A percentile compares a stretch with the other conserved stretches of the same genome.
Evolutionary conservation across 1,140 invertebrate species (phyloP).

Genomic region (Zaprionus lachaisei): DNA sequence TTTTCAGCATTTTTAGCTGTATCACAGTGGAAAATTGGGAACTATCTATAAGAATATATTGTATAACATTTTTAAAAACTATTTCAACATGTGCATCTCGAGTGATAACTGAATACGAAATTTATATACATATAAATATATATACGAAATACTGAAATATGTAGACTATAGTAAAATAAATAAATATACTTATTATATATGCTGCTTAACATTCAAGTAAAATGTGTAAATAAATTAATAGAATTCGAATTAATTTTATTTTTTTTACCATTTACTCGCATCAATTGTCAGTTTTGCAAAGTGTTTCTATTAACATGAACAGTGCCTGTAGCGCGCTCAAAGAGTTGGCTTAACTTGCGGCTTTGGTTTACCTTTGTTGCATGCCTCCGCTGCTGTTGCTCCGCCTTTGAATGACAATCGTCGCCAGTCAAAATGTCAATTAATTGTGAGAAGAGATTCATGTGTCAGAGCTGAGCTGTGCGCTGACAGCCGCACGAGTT

Average conservation of each 20-base stretch:
- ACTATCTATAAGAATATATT: neutral
- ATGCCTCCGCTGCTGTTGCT: conserved; percentile 36
- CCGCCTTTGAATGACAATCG: conserved; percentile 75
- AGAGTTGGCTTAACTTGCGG: conserved; percentile 4
- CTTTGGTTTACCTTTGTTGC: conserved; percentile 44
- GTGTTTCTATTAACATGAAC: neutral
- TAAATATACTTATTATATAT: no score
- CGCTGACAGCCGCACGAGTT: conserved; percentile 36
- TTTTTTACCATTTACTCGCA: neutral
- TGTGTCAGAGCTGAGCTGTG: conserved; percentile 49
- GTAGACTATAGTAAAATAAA: neutral
- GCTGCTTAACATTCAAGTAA: no score
- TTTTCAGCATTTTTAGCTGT: neutral
- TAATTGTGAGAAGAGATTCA: conserved; percentile 77
- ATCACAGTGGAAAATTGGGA: neutral
- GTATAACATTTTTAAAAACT: no score
- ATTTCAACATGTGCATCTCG: no score
- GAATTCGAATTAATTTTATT: neutral
- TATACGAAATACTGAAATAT: no score
- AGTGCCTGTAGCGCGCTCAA: neutral
- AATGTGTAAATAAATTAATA: neutral
- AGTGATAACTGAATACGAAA: no score
- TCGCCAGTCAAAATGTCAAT: conserved; percentile 77
- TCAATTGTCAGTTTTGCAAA: neutral
- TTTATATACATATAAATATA: no score